These are phyloP conservation scores for Sphenopsis melanotis DNA, from an alignment of 2,797 vertebrate species.

Conservation along the genomic window DNA sequence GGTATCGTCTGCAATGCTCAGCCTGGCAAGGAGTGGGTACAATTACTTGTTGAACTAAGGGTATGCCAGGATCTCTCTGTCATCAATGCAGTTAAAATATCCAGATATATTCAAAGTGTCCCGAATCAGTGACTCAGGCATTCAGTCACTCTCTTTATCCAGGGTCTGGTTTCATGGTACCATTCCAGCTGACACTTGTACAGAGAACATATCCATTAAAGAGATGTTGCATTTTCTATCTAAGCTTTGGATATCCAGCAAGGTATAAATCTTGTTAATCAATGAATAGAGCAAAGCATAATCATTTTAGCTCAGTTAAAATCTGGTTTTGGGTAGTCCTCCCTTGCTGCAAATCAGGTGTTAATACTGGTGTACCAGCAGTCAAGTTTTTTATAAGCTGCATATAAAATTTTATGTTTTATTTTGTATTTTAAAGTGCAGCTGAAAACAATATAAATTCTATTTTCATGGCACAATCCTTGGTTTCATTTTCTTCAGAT, in stretches of 20 bases:
- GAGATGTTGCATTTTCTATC: conserved; percentile 1
- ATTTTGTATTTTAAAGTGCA: not conserved
- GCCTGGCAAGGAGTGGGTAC: not conserved
- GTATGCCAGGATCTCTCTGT: conserved; percentile 8
- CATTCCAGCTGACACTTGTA: not conserved
- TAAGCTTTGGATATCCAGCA: not conserved
- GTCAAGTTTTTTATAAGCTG: not conserved
- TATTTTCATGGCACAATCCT: not conserved
- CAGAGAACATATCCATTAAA: conserved; percentile 7
- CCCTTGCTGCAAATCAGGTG: not conserved
- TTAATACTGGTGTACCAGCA: not conserved
- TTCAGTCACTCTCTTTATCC: not conserved
- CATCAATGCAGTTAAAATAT: not conserved
- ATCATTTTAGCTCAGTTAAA: not conserved
- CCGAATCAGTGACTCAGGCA: not conserved
- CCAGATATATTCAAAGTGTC: not conserved
- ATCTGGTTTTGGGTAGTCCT: not conserved
- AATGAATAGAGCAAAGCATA: not conserved
- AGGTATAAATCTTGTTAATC: not conserved
- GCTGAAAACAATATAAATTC: not conserved
- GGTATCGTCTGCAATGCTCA: conserved; percentile 4
- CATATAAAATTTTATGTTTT: not conserved
- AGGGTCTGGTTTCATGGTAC: not conserved
- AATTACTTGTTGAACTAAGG: conserved; percentile 14
- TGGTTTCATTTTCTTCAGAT: not conserved